Conservation (phyloP, 2,797 vertebrate species). For the Gastrophryne carolinensis region DNA sequence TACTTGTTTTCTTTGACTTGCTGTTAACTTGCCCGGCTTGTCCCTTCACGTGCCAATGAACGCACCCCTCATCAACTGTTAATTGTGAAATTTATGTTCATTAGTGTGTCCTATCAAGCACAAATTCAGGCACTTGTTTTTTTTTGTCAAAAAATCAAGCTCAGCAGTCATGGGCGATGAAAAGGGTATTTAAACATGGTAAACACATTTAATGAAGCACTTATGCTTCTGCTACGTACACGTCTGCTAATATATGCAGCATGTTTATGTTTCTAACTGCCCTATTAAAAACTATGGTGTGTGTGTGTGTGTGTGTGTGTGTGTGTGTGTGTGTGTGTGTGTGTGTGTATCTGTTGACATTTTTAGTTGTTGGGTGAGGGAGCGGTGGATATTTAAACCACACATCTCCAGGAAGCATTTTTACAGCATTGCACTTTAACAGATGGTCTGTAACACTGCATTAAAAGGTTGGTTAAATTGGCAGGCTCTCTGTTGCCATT, state of each 20-base stretch:
- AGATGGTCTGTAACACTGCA: no score
- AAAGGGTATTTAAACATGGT: slow-evolving; percentile 7
- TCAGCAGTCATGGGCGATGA: slow-evolving; percentile 5
- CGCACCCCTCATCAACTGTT: slow-evolving; percentile 7
- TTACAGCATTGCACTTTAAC: no score
- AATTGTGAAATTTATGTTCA: slow-evolving; percentile 17
- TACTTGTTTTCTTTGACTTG: no score
- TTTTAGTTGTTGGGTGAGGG: not conserved
- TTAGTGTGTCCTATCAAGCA: slow-evolving; percentile 10
- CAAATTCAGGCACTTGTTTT: not conserved
- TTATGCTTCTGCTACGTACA: not conserved
- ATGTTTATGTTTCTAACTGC: not conserved
- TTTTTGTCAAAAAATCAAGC: not conserved
- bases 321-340: no score
- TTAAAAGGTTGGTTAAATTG: no score
- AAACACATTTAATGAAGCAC: not conserved
- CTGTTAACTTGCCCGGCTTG: slow-evolving; percentile 20
- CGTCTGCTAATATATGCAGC: not conserved
- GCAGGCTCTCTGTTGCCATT: no score
- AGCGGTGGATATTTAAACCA: not conserved
- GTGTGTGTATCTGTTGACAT: not conserved
- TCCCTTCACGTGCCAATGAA: slow-evolving; percentile 26
- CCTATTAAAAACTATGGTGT: not conserved
- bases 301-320: not conserved
- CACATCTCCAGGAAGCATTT: not conserved